phyloP scores from a whole-genome alignment of 1,140 invertebrate species.

The Diabrotica virgifera region DNA sequence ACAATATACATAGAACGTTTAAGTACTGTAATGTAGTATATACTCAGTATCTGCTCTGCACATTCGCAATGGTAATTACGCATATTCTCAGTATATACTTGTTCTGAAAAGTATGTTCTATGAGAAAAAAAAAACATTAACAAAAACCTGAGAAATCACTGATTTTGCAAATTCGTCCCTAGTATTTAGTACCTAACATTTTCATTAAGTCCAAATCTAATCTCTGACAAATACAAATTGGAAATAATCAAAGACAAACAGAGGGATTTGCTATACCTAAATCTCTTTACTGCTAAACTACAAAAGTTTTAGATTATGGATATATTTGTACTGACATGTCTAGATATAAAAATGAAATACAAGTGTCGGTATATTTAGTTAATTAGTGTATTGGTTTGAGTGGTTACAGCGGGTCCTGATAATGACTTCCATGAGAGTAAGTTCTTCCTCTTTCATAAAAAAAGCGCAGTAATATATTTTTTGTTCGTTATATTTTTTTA shows the following conservation, averaged over 20 bases:
- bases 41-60: no score
- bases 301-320: neutral
- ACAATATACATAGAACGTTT: no score
- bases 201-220: neutral
- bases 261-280: neutral
- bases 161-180: neutral
- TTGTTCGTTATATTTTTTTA: neutral
- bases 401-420: no score
- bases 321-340: neutral
- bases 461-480: neutral
- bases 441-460: constrained; percentile 9
- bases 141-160: no score
- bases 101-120: no score
- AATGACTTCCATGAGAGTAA: no score
- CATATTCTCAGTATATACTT: no score
- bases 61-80: no score
- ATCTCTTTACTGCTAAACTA: neutral
- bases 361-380: neutral
- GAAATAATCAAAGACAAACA: constrained; percentile 1
- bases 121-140: no score
- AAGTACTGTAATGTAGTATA: no score
- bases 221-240: constrained; percentile 1
- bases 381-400: neutral
- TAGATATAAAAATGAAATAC: constrained; percentile 1
- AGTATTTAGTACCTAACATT: no score